Evolutionary conservation across 2,113 vertebrate species (phyloP).

Genomic region (Oncorhynchus gorbuscha): DNA sequence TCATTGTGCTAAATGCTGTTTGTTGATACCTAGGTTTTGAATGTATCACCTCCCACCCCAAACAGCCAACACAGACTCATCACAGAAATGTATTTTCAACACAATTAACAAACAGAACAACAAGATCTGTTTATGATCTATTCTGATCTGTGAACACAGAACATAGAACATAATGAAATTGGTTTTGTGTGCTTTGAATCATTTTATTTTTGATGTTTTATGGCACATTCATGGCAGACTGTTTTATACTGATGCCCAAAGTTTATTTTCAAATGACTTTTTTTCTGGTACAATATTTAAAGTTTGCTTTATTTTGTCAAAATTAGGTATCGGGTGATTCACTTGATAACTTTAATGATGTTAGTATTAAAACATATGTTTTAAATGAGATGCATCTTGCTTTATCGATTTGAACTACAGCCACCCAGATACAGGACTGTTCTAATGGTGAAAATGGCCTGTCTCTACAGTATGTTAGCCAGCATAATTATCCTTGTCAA

Average conservation of each 20-base stretch:
- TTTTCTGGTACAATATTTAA: not conserved
- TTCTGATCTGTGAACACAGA: not conserved
- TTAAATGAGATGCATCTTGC: not conserved
- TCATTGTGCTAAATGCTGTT: not conserved
- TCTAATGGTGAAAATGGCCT: constrained; percentile 15
- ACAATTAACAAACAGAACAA: not conserved
- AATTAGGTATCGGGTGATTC: not conserved
- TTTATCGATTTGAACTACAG: not conserved
- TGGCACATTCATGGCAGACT: not conserved
- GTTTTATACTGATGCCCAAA: not conserved
- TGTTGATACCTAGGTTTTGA: not conserved
- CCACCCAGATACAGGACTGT: not conserved
- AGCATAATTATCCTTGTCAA: constrained; percentile 39
- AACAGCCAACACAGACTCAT: not conserved
- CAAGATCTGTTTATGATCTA: not conserved
- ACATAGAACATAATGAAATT: constrained; percentile 1
- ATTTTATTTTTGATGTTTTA: not conserved
- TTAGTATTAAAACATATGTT: not conserved
- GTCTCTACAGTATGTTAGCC: constrained; percentile 32
- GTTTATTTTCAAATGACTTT: not conserved
- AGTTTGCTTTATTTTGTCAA: not conserved
- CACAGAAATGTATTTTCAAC: not conserved
- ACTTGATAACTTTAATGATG: not conserved
- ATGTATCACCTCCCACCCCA: not conserved
- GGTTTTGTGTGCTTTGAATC: not conserved